Conservation (phyloP, 2,113 vertebrate genomes). For the Ranitomeya imitator region DNA sequence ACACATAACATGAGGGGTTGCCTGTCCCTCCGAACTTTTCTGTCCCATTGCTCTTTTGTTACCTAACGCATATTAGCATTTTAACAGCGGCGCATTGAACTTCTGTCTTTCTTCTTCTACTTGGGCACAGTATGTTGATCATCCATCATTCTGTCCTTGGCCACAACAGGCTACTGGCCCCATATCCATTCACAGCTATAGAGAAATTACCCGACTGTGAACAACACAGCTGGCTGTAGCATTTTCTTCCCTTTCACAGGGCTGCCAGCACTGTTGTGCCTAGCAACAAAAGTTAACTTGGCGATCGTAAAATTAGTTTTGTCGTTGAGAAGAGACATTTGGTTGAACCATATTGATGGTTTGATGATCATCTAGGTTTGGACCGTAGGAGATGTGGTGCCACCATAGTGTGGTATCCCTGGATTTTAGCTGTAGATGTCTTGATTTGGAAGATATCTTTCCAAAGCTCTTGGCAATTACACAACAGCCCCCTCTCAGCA, state of each 20-base stretch:
- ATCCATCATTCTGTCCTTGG: constrained; percentile 84
- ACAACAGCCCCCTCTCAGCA: not conserved
- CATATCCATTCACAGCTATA: constrained; percentile 73
- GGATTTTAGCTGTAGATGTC: not conserved
- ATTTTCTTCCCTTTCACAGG: constrained; percentile 75
- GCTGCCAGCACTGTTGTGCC: constrained; percentile 80
- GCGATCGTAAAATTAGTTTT: constrained; percentile 76
- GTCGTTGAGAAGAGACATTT: constrained; percentile 50
- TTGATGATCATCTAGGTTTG: not conserved
- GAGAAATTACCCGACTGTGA: constrained; percentile 77
- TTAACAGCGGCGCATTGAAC: constrained; percentile 84
- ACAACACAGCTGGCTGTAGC: constrained; percentile 85
- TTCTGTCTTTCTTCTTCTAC: constrained; percentile 73
- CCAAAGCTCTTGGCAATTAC: not conserved
- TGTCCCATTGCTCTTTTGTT: constrained; percentile 73
- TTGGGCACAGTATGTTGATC: constrained; percentile 74
- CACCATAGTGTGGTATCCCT: not conserved
- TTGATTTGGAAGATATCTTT: not conserved
- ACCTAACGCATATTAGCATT: constrained; percentile 79
- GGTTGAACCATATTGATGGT: not conserved
- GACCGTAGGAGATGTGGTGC: not conserved
- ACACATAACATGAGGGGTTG: constrained; percentile 60
- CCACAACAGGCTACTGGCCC: constrained; percentile 80
- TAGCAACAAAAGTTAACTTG: constrained; percentile 82
- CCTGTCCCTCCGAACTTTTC: constrained; percentile 68